Evolutionary conservation across 2,113 vertebrate species (phyloP).

Genomic region (Tachysurus vachellii): DNA sequence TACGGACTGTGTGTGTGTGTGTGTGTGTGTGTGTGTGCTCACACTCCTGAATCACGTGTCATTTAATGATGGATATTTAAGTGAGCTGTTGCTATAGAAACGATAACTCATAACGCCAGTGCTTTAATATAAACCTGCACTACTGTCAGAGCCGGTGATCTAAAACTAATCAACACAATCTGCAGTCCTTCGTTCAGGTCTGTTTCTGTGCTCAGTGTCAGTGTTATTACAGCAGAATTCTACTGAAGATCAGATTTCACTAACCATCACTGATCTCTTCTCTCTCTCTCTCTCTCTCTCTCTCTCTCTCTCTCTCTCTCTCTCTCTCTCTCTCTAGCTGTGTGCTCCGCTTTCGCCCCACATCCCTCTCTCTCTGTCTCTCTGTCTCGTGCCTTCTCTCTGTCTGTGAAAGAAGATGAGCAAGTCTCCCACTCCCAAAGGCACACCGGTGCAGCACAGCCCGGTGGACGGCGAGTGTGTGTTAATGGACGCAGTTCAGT

Average conservation of each 20-base stretch:
- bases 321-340: conserved; percentile 17
- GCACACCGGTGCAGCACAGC: conserved; percentile 74
- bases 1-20: background rate
- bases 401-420: conserved; percentile 68
- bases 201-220: background rate
- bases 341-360: background rate
- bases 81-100: background rate
- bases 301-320: conserved; percentile 9
- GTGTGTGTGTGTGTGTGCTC: conserved; percentile 26
- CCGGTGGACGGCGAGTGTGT: conserved; percentile 78
- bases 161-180: background rate
- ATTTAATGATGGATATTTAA: background rate
- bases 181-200: background rate
- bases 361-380: conserved; percentile 26
- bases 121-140: background rate
- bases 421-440: conserved; percentile 73
- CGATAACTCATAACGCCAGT: background rate
- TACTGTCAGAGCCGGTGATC: background rate
- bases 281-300: background rate
- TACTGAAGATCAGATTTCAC: background rate
- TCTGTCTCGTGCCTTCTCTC: background rate
- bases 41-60: too few relatives aligned
- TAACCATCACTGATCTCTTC: conserved; percentile 11
- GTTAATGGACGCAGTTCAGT: conserved; percentile 71
- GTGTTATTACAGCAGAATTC: background rate